phyloP scores from a whole-genome alignment of 1,140 invertebrate genomes.

The Orchestia grillus region DNA sequence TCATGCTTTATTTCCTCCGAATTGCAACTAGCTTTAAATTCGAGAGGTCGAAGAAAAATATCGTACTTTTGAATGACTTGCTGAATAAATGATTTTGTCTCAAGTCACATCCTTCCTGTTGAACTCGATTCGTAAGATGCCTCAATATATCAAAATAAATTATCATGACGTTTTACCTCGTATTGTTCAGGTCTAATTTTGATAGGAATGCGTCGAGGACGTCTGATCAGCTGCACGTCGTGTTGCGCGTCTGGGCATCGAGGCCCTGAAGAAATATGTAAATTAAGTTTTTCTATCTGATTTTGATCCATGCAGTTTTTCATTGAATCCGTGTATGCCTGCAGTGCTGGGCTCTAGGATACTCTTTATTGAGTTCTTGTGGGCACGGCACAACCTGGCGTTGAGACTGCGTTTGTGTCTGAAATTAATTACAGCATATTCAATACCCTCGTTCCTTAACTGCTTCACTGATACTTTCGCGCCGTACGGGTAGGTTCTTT shows the following conservation, averaged over 20 bases:
- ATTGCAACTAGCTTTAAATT: no score
- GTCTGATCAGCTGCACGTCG: neutral
- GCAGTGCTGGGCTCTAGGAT: neutral
- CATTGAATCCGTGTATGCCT: neutral
- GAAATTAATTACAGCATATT: no score
- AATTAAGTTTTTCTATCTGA: neutral
- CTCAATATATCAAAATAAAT: no score
- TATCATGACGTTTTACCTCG: no score
- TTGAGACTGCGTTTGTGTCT: neutral
- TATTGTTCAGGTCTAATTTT: neutral
- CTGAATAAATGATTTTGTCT: neutral
- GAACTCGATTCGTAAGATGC: no score
- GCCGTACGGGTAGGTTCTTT: no score
- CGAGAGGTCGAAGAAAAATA: no score
- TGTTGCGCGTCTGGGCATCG: neutral
- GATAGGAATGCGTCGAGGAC: no score
- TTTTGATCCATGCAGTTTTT: neutral
- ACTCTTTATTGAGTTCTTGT: neutral
- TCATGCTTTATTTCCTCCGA: no score
- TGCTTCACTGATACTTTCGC: no score
- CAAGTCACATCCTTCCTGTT: neutral
- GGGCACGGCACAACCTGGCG: neutral
- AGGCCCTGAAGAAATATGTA: neutral
- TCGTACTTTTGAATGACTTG: no score
- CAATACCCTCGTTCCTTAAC: no score